phyloP scores from a whole-genome alignment of 2,888 invertebrate species.

The Pseudococcus longispinus region DNA sequence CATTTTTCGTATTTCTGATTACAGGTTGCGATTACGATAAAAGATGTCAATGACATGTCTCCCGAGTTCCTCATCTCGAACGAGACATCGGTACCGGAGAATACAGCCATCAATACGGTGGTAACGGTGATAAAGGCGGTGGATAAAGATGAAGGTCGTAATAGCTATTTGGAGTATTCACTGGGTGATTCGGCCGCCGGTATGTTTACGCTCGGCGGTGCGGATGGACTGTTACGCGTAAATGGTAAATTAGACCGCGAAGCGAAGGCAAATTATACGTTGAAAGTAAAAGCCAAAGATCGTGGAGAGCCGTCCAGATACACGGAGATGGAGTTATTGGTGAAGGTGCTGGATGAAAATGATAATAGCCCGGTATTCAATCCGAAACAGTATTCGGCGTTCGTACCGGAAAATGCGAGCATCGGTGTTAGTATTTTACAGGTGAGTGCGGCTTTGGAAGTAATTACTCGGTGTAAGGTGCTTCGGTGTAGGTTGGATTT shows the following conservation, averaged over 20 bases:
- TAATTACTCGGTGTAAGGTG: too few relatives aligned
- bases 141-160: conserved; percentile 89
- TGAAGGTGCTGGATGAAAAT: conserved; percentile 84
- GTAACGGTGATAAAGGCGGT: conserved; percentile 88
- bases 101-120: conserved; percentile 83
- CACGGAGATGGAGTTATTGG: conserved; percentile 73
- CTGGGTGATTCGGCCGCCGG: conserved; percentile 66
- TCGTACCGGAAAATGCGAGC: conserved; percentile 91
- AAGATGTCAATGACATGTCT: conserved; percentile 91
- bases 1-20: conserved; percentile 44
- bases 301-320: conserved; percentile 83
- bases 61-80: conserved; percentile 85
- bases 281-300: conserved; percentile 84
- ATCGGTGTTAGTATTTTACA: conserved; percentile 90
- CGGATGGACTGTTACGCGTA: conserved; percentile 86
- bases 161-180: conserved; percentile 88
- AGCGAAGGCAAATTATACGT: conserved; percentile 74
- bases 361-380: conserved; percentile 90
- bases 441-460: conserved; percentile 64
- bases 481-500: too few relatives aligned
- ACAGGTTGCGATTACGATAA: conserved; percentile 84
- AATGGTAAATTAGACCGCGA: conserved; percentile 88
- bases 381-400: conserved; percentile 87
- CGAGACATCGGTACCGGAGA: conserved; percentile 81
- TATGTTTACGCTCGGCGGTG: conserved; percentile 81